Conservation (phyloP, 2,888 invertebrate species). For the Clivina fossor region DNA sequence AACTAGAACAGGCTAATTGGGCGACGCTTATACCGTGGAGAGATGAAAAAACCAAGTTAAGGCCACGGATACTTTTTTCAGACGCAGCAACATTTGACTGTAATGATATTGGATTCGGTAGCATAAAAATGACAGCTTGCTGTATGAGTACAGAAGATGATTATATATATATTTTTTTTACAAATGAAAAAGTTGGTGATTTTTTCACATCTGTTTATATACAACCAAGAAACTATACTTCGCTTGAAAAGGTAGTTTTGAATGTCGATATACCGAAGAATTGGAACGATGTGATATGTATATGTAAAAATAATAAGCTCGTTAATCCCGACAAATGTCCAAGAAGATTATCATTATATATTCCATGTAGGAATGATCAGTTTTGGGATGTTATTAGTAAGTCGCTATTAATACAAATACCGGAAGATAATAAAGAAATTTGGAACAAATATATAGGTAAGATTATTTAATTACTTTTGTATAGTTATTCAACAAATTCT, state of each 20-base stretch:
- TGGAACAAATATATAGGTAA: slow-evolving; percentile 19
- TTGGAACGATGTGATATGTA: slow-evolving; percentile 1
- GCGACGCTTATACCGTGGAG: background rate
- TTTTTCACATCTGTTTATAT: slow-evolving; percentile 1
- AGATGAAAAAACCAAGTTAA: background rate
- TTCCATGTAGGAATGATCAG: slow-evolving; percentile 17
- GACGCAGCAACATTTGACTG: background rate
- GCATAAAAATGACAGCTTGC: slow-evolving; percentile 9
- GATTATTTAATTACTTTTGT: background rate
- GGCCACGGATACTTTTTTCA: slow-evolving; percentile 1
- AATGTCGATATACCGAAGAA: slow-evolving; percentile 4
- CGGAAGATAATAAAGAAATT: background rate
- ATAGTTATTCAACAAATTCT: background rate
- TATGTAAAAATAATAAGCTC: slow-evolving; percentile 3
- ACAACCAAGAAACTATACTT: slow-evolving; percentile 8
- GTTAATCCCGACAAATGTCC: slow-evolving; percentile 9
- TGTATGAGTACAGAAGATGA: slow-evolving; percentile 22
- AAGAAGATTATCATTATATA: background rate
- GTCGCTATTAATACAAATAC: slow-evolving; percentile 1
- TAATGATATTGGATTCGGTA: slow-evolving; percentile 33
- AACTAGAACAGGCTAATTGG: background rate
- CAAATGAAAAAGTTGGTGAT: slow-evolving; percentile 18
- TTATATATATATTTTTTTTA: slow-evolving; percentile 4
- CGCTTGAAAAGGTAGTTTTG: background rate
- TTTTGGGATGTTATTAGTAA: slow-evolving; percentile 17